Base-by-base conservation (phyloP, 2,113 vertebrate species). In the Cettia cetti region DNA sequence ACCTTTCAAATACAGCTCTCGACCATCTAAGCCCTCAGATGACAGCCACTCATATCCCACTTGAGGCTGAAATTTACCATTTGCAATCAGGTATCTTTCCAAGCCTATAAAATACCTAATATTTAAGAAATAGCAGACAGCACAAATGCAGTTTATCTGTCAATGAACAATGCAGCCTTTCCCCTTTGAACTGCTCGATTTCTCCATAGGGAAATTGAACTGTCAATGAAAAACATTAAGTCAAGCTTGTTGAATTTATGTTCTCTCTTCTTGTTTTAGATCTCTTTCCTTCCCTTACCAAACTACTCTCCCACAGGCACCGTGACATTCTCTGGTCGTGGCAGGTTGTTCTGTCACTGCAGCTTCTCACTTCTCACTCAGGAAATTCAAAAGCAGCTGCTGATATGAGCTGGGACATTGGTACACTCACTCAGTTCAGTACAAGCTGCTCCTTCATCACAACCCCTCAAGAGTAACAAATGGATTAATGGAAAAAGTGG, bases 301-400 rank as follows among this genome's bases (percentile, higher is more conserved):
- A 1, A 0, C 10, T 50, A 9, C 60, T 68, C 40, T 57, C 22
- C 50, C 3, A 0, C 0, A 31, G 63, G 27, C 64, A 75, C 10
- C 0, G 0, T 0, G 5, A 42, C 40, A 11, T 42, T 82, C 26
- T 19, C 23, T 15, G 3, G 42, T 1, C 0, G 17, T 30, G 61
- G 69, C 57, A 82, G 31, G 65, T 31, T 60, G 14, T 61, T 53
- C 6, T 19, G 45, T 59, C 85, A 71, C 71, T 24, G 28, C 64
- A 68, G 28, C 49, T 44, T 60, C 80, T 59, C 72, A 63, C 31
- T 69, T 89, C 40, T 37, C 37, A 31, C 81, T 50, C 59, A 6
- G 6, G 33, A 70, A 26, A 56, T 23, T 37, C 60, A 59, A 78
- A 88, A 76, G 52, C 69, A 71, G 89, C 42, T 82, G 50, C 77